Base-by-base conservation (phyloP, 1,140 invertebrate species). In the Drosophila parvula region DNA sequence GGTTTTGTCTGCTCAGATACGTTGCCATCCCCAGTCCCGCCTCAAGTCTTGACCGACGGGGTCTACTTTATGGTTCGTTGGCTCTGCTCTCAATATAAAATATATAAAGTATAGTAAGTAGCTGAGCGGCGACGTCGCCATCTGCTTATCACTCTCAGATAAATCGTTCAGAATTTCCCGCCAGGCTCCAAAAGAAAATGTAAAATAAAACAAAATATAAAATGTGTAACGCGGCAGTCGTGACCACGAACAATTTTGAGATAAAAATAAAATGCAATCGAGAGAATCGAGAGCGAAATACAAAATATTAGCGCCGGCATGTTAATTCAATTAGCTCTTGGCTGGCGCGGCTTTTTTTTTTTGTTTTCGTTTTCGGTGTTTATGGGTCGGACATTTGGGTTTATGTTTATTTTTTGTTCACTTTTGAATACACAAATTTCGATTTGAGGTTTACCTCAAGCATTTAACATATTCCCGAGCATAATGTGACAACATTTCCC, bases 51-150 rank as follows among this genome's bases (percentile, higher is more conserved):
- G 47, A 51, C 47, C 45, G 64, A n/a, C 32, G 48, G 51, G 16
- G 50, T 51, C 73, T 88, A 68, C 84, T 88, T 78, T 65, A 89
- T 60, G 83, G 83, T 83, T 88, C 84, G 79, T 86, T 86, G 84
- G 65, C 82, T 79, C 44, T 53, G 62, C 69, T 74, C 74, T 53
- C 65, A 69, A 67, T 51, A 48, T 22, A 38, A 16, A 56, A n/a
- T 27, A 18, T 45, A 45, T 45, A 27, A 10, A 48, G 27, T 30
- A 30, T 30, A 61, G 60, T 60, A 78, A 78, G 80, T 75, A 67
- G 80, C 80, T 43, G 40, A 61, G 57, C 32, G 56, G 18, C 58
- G 43, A 34, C 75, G 47, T 57, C 40, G 22, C 63, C 63, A 67
- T 67, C 62, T 68, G 78, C 78, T 86, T 86, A 85, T 85, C 82